Percentiles rank a stretch among this genome's conserved stretches.
phyloP scores from a whole-genome alignment of 2,113 vertebrate species.

The Sterna hirundo region DNA sequence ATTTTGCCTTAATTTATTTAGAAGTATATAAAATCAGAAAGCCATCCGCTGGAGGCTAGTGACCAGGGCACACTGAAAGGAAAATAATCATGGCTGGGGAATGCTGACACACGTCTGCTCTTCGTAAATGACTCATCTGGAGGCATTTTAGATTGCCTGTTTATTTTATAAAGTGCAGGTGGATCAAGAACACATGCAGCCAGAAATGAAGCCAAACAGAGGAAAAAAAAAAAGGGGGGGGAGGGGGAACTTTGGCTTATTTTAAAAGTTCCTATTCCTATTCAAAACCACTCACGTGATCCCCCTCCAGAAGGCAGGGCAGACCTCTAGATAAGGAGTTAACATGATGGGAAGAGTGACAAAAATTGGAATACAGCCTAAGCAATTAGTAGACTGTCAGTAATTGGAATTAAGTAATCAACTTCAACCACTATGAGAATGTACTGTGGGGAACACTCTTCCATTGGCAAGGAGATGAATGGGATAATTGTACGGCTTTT shows the following conservation, averaged over 20 bases:
- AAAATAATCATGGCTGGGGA: background rate
- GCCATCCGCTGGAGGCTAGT: background rate
- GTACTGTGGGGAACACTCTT: conserved; percentile 31
- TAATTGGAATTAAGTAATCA: conserved; percentile 64
- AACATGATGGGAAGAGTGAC: conserved; percentile 16
- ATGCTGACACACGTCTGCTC: background rate
- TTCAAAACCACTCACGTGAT: background rate
- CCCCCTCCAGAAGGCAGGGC: conserved; percentile 13
- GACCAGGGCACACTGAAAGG: background rate
- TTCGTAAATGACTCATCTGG: background rate
- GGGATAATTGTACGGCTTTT: conserved; percentile 27
- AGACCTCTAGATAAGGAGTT: conserved; percentile 24
- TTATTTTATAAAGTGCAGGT: background rate
- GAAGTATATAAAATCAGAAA: background rate
- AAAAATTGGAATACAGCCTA: conserved; percentile 58
- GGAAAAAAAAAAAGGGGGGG: background rate
- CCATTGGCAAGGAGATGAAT: conserved; percentile 42
- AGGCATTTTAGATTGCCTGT: background rate
- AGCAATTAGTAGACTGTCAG: conserved; percentile 60
- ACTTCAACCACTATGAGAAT: background rate
- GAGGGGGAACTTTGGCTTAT: background rate
- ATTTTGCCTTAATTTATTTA: background rate
- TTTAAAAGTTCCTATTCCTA: background rate
- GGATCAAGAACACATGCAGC: background rate
- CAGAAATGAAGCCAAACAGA: background rate